Percentiles rank a stretch among this genome's conserved stretches.
Evolutionary conservation across 2,888 invertebrate genomes (phyloP).

Genomic region (Balanococcus diminutus): DNA sequence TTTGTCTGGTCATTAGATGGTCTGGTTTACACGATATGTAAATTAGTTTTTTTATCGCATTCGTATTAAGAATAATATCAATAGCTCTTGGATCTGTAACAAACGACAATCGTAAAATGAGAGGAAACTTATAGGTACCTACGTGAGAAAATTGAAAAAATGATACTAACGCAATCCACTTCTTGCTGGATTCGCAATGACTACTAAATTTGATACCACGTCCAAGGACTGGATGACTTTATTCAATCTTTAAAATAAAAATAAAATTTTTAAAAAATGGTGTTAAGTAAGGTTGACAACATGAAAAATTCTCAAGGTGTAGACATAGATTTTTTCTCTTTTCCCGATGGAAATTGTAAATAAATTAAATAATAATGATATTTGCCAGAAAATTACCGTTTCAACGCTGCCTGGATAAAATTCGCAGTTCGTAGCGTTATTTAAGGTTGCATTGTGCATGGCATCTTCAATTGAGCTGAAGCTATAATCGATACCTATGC

Average conservation of each 20-base stretch:
- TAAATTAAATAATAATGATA: no score
- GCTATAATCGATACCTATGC: conserved; percentile 83
- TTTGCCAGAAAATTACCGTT: no score
- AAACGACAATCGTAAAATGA: no score
- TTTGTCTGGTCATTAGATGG: conserved; percentile 77
- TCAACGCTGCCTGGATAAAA: conserved; percentile 92
- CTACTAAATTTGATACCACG: conserved; percentile 69
- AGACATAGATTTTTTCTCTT: not conserved
- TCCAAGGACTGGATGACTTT: conserved; percentile 58
- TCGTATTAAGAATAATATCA: conserved; percentile 74
- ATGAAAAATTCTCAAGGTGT: no score
- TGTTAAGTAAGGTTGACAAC: no score
- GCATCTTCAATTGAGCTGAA: conserved; percentile 89
- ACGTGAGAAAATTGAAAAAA: not conserved
- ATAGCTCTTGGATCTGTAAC: conserved; percentile 60
- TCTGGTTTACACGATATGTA: conserved; percentile 89
- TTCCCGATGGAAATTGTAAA: no score
- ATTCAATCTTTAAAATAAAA: conserved; percentile 58
- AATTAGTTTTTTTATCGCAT: conserved; percentile 76
- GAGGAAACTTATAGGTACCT: no score
- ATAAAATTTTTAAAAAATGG: no score
- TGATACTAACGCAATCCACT: conserved; percentile 85
- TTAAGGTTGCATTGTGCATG: conserved; percentile 79
- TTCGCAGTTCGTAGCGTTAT: conserved; percentile 78
- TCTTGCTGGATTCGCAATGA: conserved; percentile 94